Evolutionary conservation across 2,797 vertebrate species (phyloP).

Genomic region (Channa striata): DNA sequence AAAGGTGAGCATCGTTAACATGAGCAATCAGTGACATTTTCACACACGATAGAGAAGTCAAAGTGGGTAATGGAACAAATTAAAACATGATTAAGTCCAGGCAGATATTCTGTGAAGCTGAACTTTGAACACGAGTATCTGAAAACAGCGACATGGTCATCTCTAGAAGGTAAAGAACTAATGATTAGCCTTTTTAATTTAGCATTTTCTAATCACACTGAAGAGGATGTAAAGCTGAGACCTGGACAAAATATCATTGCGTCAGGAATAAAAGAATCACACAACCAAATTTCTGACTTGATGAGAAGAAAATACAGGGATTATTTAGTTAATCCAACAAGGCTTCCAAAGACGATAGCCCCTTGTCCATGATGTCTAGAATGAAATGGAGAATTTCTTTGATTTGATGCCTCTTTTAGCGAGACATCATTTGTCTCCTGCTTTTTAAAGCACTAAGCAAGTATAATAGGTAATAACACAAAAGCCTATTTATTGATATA

Average conservation of each 20-base stretch:
- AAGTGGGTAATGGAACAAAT: not conserved
- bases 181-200: not conserved
- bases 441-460: too few relatives aligned
- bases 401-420: too few relatives aligned
- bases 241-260: not conserved
- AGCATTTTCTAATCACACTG: not conserved
- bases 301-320: not conserved
- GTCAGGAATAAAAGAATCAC: not conserved
- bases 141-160: too few relatives aligned
- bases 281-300: not conserved
- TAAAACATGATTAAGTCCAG: not conserved
- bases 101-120: not conserved
- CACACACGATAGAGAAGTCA: not conserved
- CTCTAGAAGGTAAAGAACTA: not conserved
- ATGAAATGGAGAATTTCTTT: too few relatives aligned
- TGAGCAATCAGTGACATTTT: not conserved
- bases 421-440: too few relatives aligned
- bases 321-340: too few relatives aligned
- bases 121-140: too few relatives aligned
- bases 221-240: not conserved
- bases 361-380: too few relatives aligned
- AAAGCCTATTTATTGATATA: too few relatives aligned
- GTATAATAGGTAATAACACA: too few relatives aligned
- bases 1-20: slow-evolving; percentile 2
- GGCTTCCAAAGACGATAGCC: too few relatives aligned